Evolutionary conservation across 2,888 invertebrate genomes (phyloP).

Genomic region (Trichopoda pennipes): DNA sequence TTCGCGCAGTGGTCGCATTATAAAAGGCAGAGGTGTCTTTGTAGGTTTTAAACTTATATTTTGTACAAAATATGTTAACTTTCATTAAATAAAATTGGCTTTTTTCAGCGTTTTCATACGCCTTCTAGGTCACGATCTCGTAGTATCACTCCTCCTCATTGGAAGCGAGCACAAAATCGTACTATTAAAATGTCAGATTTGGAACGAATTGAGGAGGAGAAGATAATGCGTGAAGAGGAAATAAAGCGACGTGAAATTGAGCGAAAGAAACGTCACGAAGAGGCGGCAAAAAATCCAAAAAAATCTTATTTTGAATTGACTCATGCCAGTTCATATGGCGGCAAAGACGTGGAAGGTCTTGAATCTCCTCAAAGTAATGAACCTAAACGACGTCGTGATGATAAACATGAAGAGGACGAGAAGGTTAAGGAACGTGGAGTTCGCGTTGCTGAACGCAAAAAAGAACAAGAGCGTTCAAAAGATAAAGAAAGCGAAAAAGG

Average conservation of each 20-base stretch:
- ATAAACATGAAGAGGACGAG: constrained; percentile 71
- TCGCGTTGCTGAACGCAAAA: constrained; percentile 64
- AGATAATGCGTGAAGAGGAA: constrained; percentile 84
- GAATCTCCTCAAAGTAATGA: constrained; percentile 77
- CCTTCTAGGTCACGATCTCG: constrained; percentile 90
- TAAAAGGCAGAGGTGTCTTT: constrained; percentile 95
- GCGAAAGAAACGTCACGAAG: constrained; percentile 83
- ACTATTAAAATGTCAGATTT: constrained; percentile 91
- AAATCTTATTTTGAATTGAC: constrained; percentile 81
- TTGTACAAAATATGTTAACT: no score
- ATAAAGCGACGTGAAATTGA: constrained; percentile 82
- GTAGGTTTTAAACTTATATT: constrained; percentile 83
- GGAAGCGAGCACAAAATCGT: constrained; percentile 93
- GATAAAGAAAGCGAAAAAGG: constrained; percentile 54
- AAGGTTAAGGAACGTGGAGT: constrained; percentile 56
- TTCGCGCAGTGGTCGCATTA: constrained; percentile 89
- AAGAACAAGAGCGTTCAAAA: constrained; percentile 61
- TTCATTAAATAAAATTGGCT: not conserved
- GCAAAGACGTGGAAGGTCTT: constrained; percentile 76
- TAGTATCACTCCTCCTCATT: constrained; percentile 96
- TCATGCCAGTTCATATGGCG: constrained; percentile 81
- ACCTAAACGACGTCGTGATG: constrained; percentile 75
- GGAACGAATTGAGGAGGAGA: constrained; percentile 87
- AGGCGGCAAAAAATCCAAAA: constrained; percentile 81
- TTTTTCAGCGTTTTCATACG: constrained; percentile 89